phyloP scores from a whole-genome alignment of 2,797 vertebrate genomes.

The Rhabdophis nuchalis region DNA sequence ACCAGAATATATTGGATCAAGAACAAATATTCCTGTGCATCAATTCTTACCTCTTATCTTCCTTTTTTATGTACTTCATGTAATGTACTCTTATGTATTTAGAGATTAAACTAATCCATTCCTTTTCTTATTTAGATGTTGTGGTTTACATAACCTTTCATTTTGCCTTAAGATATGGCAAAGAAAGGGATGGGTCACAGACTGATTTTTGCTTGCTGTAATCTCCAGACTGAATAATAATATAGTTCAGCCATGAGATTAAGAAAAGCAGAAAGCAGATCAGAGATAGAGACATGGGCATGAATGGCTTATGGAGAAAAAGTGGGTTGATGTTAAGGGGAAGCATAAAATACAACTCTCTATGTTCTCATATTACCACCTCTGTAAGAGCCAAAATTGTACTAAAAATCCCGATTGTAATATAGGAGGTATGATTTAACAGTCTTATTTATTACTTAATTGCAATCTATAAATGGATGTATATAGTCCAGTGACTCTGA shows the following conservation, averaged over 20 bases:
- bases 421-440: background rate
- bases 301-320: background rate
- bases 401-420: background rate
- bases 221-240: background rate
- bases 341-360: background rate
- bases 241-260: background rate
- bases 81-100: background rate
- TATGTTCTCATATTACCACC: background rate
- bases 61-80: background rate
- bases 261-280: background rate
- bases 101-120: background rate
- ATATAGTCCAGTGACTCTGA: background rate
- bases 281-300: background rate
- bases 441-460: background rate
- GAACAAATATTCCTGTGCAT: background rate
- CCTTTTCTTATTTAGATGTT: background rate
- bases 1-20: background rate
- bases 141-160: background rate
- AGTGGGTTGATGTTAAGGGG: background rate
- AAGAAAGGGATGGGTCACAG: background rate
- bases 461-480: background rate
- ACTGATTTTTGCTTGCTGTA: background rate
- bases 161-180: background rate
- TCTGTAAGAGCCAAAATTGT: background rate
- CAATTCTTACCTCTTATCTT: background rate